Evolutionary conservation across 2,888 invertebrate species (phyloP).

Genomic region (Polylopha cassiicola): DNA sequence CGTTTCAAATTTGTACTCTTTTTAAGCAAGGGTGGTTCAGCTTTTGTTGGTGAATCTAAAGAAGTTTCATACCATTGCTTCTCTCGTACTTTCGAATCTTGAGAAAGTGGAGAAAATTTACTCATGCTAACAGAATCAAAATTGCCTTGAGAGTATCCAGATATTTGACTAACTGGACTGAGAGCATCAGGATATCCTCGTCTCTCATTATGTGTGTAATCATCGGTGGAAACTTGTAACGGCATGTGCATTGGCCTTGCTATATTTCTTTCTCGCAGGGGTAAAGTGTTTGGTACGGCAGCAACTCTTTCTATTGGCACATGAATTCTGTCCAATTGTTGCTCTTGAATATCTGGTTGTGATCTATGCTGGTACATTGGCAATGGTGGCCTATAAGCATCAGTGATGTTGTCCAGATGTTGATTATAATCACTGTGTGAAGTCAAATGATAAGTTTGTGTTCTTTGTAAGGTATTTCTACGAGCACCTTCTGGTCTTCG

Average conservation of each 20-base stretch:
- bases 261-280: slow-evolving; percentile 58
- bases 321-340: slow-evolving; percentile 42
- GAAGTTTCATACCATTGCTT: slow-evolving; percentile 85
- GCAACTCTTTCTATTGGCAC: slow-evolving; percentile 51
- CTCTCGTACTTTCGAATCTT: slow-evolving; percentile 70
- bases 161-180: slow-evolving; percentile 66
- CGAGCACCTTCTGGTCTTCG: slow-evolving; percentile 56
- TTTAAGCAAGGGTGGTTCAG: slow-evolving; percentile 50
- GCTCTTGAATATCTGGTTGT: slow-evolving; percentile 66
- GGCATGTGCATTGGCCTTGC: slow-evolving; percentile 60
- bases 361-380: slow-evolving; percentile 60
- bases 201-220: slow-evolving; percentile 52
- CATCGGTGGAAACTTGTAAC: slow-evolving; percentile 67
- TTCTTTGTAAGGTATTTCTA: slow-evolving; percentile 65
- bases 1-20: slow-evolving; percentile 70
- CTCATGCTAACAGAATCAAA: slow-evolving; percentile 65
- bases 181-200: slow-evolving; percentile 53
- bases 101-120: slow-evolving; percentile 64
- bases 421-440: slow-evolving; percentile 72
- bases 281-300: slow-evolving; percentile 61
- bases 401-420: slow-evolving; percentile 61
- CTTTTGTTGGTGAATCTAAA: slow-evolving; percentile 75
- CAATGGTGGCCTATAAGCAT: slow-evolving; percentile 50
- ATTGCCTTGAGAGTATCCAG: slow-evolving; percentile 56
- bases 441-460: slow-evolving; percentile 71